A percentile compares a stretch with the other conserved stretches of the same genome.
Conservation (phyloP, 2,113 vertebrate genomes). For the Psittacus erithacus region DNA sequence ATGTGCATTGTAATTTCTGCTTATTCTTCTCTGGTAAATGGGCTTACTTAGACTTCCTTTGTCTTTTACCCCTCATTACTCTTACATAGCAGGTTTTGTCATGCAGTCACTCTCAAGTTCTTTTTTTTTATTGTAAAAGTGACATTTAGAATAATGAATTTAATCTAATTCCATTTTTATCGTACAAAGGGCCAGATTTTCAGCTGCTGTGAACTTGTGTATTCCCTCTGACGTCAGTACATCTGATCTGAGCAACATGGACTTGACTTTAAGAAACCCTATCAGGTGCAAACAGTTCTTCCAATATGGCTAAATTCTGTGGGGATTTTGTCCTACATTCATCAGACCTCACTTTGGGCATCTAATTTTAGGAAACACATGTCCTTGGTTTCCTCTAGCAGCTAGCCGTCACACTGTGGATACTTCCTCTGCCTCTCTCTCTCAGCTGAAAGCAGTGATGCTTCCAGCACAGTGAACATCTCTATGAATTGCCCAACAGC, state of each 20-base stretch:
- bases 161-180: conserved; percentile 23
- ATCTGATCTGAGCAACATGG: neutral
- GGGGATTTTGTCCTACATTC: neutral
- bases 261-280: neutral
- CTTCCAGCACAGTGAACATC: neutral
- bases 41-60: conserved; percentile 35
- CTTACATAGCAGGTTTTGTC: conserved; percentile 39
- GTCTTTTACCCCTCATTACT: conserved; percentile 1
- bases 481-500: neutral
- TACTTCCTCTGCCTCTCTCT: neutral
- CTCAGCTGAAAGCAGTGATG: neutral
- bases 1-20: neutral
- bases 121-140: conserved; percentile 23
- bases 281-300: neutral
- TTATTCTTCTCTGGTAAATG: neutral
- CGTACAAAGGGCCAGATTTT: neutral
- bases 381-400: neutral
- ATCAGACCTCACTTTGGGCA: neutral
- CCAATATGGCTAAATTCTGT: neutral
- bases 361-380: neutral
- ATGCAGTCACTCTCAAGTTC: neutral
- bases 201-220: neutral
- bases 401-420: neutral
- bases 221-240: neutral
- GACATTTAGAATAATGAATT: conserved; percentile 46